These are phyloP conservation scores for Meloidogyne floridensis DNA, from an alignment of 1,140 invertebrate genomes.

Conservation along the genomic window DNA sequence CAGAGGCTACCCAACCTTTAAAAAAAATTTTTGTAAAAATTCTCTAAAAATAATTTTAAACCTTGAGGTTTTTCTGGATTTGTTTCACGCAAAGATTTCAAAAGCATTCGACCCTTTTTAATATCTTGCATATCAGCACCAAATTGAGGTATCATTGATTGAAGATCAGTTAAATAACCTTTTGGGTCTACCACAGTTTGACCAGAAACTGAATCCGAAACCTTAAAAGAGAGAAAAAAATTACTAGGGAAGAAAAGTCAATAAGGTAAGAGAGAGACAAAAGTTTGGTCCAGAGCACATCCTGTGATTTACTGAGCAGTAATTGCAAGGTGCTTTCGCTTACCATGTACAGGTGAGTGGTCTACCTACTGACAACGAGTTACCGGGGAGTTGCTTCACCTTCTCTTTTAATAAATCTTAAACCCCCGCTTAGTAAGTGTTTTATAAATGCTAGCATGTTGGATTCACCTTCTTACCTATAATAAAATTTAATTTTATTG, in stretches of 20 bases:
- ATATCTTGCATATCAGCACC: constrained; percentile 98
- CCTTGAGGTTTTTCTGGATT: constrained; percentile 95
- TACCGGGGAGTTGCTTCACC: too few relatives aligned
- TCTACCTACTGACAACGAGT: too few relatives aligned
- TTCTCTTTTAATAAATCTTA: too few relatives aligned
- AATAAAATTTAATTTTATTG: background rate
- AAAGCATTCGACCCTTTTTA: constrained; percentile 90
- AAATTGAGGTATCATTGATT: constrained; percentile 97
- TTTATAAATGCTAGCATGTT: too few relatives aligned
- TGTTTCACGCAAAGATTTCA: constrained; percentile 96
- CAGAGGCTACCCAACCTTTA: constrained; percentile 94
- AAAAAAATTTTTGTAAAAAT: background rate
- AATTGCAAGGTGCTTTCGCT: too few relatives aligned
- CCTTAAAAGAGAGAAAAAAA: constrained; percentile 66
- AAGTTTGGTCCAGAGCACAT: too few relatives aligned
- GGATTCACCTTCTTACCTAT: background rate
- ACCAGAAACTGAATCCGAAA: constrained; percentile 95
- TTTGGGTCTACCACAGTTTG: constrained; percentile 99
- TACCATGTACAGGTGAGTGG: too few relatives aligned
- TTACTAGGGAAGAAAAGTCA: constrained; percentile 12
- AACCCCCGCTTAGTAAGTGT: too few relatives aligned
- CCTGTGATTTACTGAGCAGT: too few relatives aligned
- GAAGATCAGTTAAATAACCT: constrained; percentile 95
- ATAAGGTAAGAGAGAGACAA: too few relatives aligned
- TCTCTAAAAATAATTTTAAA: constrained; percentile 27